Percentiles rank a stretch among this genome's conserved stretches.
Conservation (phyloP, 2,888 invertebrate species). For the Phyllotreta striolata region DNA sequence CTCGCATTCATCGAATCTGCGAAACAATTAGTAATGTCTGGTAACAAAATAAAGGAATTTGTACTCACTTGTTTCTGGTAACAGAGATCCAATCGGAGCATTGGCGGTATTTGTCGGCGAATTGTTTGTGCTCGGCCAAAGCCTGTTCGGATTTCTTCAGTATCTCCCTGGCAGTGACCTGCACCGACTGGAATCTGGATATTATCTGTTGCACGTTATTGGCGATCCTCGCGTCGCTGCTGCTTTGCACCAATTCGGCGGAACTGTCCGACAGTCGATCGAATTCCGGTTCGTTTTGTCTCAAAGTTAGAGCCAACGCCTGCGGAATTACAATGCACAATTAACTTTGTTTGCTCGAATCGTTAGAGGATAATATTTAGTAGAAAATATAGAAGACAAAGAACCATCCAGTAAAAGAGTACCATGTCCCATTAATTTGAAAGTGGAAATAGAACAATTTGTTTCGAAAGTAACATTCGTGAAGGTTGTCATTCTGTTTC, state of each 20-base stretch:
- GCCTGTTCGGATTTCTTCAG: slow-evolving; percentile 93
- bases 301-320: slow-evolving; percentile 78
- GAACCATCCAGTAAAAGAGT: slow-evolving; percentile 17
- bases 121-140: slow-evolving; percentile 79
- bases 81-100: slow-evolving; percentile 82
- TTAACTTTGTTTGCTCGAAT: background rate
- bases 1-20: slow-evolving; percentile 73
- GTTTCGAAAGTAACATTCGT: background rate
- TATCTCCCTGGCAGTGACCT: slow-evolving; percentile 87
- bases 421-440: slow-evolving; percentile 39
- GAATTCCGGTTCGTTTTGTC: slow-evolving; percentile 85
- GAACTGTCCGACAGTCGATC: slow-evolving; percentile 88
- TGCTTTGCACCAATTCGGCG: slow-evolving; percentile 83
- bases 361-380: slow-evolving; percentile 1
- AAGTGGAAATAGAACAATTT: slow-evolving; percentile 20
- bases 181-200: slow-evolving; percentile 88
- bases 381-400: slow-evolving; percentile 1
- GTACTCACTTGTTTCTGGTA: slow-evolving; percentile 73
- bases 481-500: slow-evolving; percentile 20
- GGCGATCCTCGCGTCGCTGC: slow-evolving; percentile 86
- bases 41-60: background rate
- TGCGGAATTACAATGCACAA: slow-evolving; percentile 57
- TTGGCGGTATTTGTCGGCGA: slow-evolving; percentile 83
- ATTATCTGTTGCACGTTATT: slow-evolving; percentile 90
- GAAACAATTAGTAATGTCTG: slow-evolving; percentile 8